phyloP scores from a whole-genome alignment of 1,140 invertebrate genomes.

The Carcinoscorpius rotundicauda region DNA sequence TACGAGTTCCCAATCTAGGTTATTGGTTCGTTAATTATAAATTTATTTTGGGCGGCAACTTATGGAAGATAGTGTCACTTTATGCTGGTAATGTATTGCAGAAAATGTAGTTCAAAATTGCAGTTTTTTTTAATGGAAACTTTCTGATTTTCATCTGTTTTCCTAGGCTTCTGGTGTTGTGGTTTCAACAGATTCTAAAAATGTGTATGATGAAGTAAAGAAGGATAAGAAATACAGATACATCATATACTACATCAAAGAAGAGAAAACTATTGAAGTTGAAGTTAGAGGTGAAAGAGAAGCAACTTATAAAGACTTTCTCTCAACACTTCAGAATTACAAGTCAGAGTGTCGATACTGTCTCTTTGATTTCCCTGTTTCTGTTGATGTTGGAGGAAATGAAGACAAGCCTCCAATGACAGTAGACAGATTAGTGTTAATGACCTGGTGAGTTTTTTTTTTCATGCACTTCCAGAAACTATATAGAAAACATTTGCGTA shows the following conservation, averaged over 20 bases:
- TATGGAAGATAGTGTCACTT: too few species aligned
- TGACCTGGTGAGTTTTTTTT: slow-evolving; percentile 66
- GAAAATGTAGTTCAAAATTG: too few species aligned
- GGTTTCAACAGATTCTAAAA: slow-evolving; percentile 85
- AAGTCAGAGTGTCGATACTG: slow-evolving; percentile 68
- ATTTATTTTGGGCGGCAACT: too few species aligned
- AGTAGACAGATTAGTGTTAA: slow-evolving; percentile 61
- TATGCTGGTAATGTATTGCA: too few species aligned
- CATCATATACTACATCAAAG: slow-evolving; percentile 87
- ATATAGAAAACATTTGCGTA: too few species aligned
- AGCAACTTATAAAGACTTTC: slow-evolving; percentile 75
- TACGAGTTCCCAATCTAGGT: too few species aligned
- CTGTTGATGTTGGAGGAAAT: slow-evolving; percentile 21
- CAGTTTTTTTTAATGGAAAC: too few species aligned
- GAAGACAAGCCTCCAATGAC: slow-evolving; percentile 22
- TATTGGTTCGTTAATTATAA: too few species aligned
- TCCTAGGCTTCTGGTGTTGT: slow-evolving; percentile 86
- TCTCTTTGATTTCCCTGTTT: slow-evolving; percentile 63
- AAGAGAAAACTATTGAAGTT: slow-evolving; percentile 53
- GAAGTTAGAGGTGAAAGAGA: slow-evolving; percentile 49
- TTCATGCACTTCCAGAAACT: too few species aligned
- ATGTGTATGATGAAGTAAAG: slow-evolving; percentile 89
- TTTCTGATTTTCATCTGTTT: neutral
- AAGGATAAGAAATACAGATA: slow-evolving; percentile 94
- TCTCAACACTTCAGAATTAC: slow-evolving; percentile 75